A percentile compares a stretch with the other conserved stretches of the same genome.
phyloP scores from a whole-genome alignment of 2,888 invertebrate species.

The Entomobrya multifasciata region DNA sequence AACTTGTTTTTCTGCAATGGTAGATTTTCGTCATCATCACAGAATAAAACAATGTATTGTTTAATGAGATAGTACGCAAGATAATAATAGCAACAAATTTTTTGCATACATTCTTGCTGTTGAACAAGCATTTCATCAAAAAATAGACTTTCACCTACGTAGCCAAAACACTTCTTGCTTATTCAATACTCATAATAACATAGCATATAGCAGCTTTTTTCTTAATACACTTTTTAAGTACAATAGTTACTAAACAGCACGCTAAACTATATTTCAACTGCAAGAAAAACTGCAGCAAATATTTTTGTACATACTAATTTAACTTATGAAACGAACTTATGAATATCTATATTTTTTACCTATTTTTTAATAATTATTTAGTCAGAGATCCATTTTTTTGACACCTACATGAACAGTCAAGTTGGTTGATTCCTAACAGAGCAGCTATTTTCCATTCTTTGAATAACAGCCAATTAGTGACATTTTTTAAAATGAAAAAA shows the following conservation, averaged over 20 bases:
- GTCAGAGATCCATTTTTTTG: conserved; percentile 19
- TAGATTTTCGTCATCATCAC: no score
- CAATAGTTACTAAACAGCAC: neutral
- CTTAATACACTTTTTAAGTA: neutral
- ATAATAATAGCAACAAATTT: no score
- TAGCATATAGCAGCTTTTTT: neutral
- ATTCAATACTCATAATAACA: no score
- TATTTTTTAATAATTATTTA: neutral
- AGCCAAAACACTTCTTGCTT: no score
- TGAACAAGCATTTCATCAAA: no score
- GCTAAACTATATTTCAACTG: neutral
- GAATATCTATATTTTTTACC: neutral
- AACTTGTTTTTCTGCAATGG: no score
- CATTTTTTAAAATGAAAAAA: neutral
- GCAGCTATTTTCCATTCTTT: neutral
- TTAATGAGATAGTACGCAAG: no score
- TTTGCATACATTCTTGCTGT: no score
- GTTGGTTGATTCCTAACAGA: no score
- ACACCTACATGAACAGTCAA: neutral
- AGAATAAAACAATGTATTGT: no score
- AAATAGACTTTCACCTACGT: no score
- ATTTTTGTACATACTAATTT: neutral
- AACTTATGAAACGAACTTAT: neutral
- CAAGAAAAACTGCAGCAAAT: no score
- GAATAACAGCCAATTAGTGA: neutral